These are phyloP conservation scores for Enteromius radiatus DNA, from an alignment of 2,797 vertebrate genomes.

Conservation along the genomic window DNA sequence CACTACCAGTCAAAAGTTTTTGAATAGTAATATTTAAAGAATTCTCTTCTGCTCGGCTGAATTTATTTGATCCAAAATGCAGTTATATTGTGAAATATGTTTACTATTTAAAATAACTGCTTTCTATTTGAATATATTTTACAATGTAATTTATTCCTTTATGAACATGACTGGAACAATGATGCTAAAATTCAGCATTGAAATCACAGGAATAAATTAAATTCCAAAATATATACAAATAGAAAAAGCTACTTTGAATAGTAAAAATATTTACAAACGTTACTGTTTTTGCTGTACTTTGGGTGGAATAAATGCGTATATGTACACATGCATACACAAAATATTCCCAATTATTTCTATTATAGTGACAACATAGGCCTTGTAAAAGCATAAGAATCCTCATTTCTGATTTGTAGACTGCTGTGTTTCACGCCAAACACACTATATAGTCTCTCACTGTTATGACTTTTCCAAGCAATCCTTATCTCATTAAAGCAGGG, in stretches of 20 bases:
- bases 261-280: not conserved
- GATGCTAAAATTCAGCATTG: not conserved
- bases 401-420: not conserved
- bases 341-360: not conserved
- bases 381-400: not conserved
- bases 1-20: too few relatives aligned
- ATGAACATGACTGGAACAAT: not conserved
- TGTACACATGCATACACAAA: not conserved
- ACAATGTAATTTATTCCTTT: too few relatives aligned
- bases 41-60: too few relatives aligned
- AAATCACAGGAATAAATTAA: not conserved
- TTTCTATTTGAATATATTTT: too few relatives aligned
- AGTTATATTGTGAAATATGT: too few relatives aligned
- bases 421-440: not conserved
- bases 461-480: slow-evolving; percentile 6
- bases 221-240: not conserved
- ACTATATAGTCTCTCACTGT: not conserved
- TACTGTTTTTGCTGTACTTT: not conserved
- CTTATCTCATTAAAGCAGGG: slow-evolving; percentile 49
- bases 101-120: too few relatives aligned
- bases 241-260: not conserved
- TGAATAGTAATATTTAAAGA: too few relatives aligned
- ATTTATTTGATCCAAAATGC: too few relatives aligned
- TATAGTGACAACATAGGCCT: not conserved
- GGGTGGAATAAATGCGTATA: not conserved